These are phyloP conservation scores for Syrrhaptes paradoxus DNA, from an alignment of 2,113 vertebrate genomes.

Conservation along the genomic window DNA sequence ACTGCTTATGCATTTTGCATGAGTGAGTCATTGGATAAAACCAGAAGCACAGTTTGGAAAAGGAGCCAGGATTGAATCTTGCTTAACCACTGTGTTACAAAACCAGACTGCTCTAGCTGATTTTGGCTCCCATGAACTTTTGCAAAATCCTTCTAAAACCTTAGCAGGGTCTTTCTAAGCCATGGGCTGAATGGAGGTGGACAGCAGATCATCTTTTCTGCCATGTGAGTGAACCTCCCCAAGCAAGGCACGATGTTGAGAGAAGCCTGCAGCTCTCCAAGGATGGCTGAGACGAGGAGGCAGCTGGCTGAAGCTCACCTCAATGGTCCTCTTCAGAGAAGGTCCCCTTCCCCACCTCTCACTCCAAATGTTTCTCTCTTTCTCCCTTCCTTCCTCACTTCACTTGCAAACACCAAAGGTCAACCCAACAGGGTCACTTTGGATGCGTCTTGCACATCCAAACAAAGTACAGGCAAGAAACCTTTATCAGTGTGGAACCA, in stretches of 20 bases:
- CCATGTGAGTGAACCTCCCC: neutral
- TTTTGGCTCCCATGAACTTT: neutral
- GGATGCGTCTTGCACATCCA: neutral
- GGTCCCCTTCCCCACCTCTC: neutral
- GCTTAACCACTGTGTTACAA: neutral
- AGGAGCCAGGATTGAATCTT: neutral
- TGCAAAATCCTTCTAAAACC: neutral
- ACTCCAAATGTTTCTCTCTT: neutral
- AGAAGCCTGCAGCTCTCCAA: neutral
- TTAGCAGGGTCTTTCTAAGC: neutral
- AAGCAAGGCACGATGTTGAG: rapidly evolving
- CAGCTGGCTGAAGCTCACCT: neutral
- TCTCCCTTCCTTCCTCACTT: neutral
- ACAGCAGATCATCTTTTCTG: neutral
- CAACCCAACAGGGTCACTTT: neutral
- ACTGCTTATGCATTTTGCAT: neutral
- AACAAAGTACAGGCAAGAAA: neutral
- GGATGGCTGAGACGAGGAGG: neutral
- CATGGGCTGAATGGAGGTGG: neutral
- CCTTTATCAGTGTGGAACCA: neutral
- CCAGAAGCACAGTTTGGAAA: neutral
- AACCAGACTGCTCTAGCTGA: neutral
- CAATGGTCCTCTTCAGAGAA: neutral
- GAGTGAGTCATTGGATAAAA: neutral
- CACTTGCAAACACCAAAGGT: neutral